Evolutionary conservation across 2,113 vertebrate species (phyloP).

Genomic region (Chlorodrepanis virens): DNA sequence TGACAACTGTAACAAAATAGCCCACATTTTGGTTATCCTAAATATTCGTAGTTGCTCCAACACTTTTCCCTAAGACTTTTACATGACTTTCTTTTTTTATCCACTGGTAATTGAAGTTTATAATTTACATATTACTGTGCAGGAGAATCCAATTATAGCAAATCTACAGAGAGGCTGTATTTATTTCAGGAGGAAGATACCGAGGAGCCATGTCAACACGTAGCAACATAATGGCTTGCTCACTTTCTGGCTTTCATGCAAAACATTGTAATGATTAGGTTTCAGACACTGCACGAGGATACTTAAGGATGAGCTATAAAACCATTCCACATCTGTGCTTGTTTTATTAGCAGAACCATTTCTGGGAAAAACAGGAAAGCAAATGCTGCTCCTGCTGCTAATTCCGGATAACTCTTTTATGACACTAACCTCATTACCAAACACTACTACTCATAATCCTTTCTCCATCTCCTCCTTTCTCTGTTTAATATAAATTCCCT

Average conservation of each 20-base stretch:
- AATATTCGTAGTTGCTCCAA: background rate
- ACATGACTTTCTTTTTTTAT: slow-evolving; percentile 39
- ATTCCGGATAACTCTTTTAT: slow-evolving; percentile 25
- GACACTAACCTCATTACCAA: background rate
- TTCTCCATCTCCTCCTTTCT: background rate
- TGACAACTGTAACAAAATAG: background rate
- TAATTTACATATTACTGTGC: slow-evolving; percentile 58
- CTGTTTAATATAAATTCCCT: background rate
- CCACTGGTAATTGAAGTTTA: slow-evolving; percentile 40
- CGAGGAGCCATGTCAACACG: slow-evolving; percentile 9
- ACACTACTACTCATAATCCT: background rate
- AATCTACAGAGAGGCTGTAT: slow-evolving; percentile 23
- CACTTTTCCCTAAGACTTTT: background rate
- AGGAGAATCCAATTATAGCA: slow-evolving; percentile 44
- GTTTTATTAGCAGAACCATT: slow-evolving; percentile 39
- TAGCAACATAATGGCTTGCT: slow-evolving; percentile 43
- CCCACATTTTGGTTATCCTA: background rate
- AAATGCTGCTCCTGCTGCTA: slow-evolving; percentile 37
- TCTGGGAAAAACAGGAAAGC: slow-evolving; percentile 38
- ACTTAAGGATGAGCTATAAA: slow-evolving; percentile 47
- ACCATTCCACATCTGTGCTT: slow-evolving; percentile 41
- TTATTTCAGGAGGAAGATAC: slow-evolving; percentile 39
- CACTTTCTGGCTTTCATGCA: slow-evolving; percentile 47
- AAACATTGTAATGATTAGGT: slow-evolving; percentile 33
- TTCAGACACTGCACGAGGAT: background rate